These are phyloP conservation scores for Hylaea fasciaria DNA, from an alignment of 2,888 invertebrate genomes.

Conservation along the genomic window DNA sequence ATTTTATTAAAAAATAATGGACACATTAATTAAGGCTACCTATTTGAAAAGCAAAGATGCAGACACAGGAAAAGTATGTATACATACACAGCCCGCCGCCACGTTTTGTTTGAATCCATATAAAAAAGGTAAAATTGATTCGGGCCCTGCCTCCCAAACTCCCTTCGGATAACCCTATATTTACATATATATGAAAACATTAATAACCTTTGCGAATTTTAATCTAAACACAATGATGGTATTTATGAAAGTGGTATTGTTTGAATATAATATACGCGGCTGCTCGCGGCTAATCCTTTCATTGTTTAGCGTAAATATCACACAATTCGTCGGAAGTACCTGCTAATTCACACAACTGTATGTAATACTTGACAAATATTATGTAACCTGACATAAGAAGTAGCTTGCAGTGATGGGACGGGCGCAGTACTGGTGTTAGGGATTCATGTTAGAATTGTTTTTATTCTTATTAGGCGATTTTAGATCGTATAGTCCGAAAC, in stretches of 20 bases:
- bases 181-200: slow-evolving; percentile 72
- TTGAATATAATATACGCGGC: slow-evolving; percentile 45
- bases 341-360: neutral
- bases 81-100: slow-evolving; percentile 8
- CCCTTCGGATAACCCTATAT: slow-evolving; percentile 61
- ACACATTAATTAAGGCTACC: slow-evolving; percentile 18
- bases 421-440: no score
- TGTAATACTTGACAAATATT: no score
- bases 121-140: slow-evolving; percentile 63
- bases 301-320: slow-evolving; percentile 41
- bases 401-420: no score
- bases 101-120: slow-evolving; percentile 35
- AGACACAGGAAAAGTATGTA: slow-evolving; percentile 45
- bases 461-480: no score
- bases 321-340: slow-evolving; percentile 5
- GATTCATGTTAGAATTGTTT: no score
- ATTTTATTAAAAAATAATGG: slow-evolving; percentile 3
- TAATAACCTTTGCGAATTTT: slow-evolving; percentile 58
- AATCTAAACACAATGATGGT: slow-evolving; percentile 48
- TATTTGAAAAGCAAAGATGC: slow-evolving; percentile 21
- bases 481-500: no score
- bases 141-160: slow-evolving; percentile 55
- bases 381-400: no score
- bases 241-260: slow-evolving; percentile 43
- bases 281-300: slow-evolving; percentile 41